Evolutionary conservation across 2,113 vertebrate species (phyloP), one percentile per base, ranked within the genome.

Genomic region (Taurulus bubalis): DNA sequence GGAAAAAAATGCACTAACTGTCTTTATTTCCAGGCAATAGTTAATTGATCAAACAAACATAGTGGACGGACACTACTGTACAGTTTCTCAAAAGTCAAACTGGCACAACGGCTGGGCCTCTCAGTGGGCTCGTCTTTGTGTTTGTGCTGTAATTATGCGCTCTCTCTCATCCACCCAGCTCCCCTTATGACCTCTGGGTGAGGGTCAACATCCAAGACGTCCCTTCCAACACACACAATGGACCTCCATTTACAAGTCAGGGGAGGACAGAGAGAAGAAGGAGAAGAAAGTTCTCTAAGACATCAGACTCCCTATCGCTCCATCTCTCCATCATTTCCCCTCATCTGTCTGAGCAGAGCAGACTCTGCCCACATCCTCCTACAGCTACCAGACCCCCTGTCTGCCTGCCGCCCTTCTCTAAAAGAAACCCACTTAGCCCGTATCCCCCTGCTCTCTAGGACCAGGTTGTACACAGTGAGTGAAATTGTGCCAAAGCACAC

Each of bases 101-200:
- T 72, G 88, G 80, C 68, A 76, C 77, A n/a, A 20, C 8, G 26
- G 34, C 62, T 9, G 49, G 60, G 75, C 84, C 82, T 87, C 80
- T 84, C 64, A 59, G 86, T 80, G 71, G 79, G 73, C 55, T 72
- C 0, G 53, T 83, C 80, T 89, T 87, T 92, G 85, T 88, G 89
- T 92, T 94, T 92, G 79, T 65, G 30, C 88, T 80, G 85, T 85
- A 93, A 90, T 93, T 92, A 91, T 85, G 67, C 63, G 9, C 79
- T 75, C 84, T 77, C 85, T 90, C 89, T 92, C 84, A 86, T 90
- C 90, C 77, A 62, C 82, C 68, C 68, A 62, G 59, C 82, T 83
- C 80, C 73, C 84, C 88, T 76, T 47, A 34, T 86, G 91, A 93
- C 92, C 90, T 83, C 82, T 53, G 75, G 88, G 60, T 74, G 59